Evolutionary conservation across 2,797 vertebrate species (phyloP), one percentile per base, ranked within the genome.

Genomic region (Urosaurus nigricauda): DNA sequence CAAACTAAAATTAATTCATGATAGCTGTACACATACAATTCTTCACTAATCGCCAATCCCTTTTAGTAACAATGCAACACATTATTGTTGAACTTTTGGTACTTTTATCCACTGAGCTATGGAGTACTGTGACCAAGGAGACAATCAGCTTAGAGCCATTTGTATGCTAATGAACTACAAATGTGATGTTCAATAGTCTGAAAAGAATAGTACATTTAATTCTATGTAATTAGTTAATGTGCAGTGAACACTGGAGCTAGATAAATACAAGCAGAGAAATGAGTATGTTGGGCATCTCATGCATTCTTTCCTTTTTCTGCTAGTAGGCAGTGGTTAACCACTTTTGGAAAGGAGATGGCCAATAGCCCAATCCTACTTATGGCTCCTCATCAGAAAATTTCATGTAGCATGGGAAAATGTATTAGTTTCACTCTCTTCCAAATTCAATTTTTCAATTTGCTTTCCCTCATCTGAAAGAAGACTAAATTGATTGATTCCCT

Each of bases 91-190:
- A 93, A 91, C 80, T 94, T 93, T 63, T 60, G 1, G n/a, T 85
- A 85, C 87, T 89, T 93, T 86, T 86, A 88, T 91, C 71, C 82
- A 63, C 37, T 86, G 65, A 93, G 0, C 79, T 91, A 85, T 63
- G 65, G 71, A 91, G 68, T 68, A 58, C 29, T 37, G 80, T 92
- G 91, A 79, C 88, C 89, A 87, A 94, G 93, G 92, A 91, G 73
- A 93, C 78, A 87, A 84, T 70, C 85, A 87, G 43, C 35, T 94
- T 85, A 88, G 47, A 95, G 80, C 87, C 53, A 89, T 90, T 93
- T 90, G 84, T 68, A 89, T 92, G 85, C 68, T 94, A 94, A 95
- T 91, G 78, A 93, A 29, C 35, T 91, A 82, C 79, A 93, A 86
- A 86, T 75, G 75, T 58, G 85, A 86, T 87, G 84, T 79, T 92